Conservation (phyloP, 2,797 vertebrate species). For the Myotis pilosus region DNA sequence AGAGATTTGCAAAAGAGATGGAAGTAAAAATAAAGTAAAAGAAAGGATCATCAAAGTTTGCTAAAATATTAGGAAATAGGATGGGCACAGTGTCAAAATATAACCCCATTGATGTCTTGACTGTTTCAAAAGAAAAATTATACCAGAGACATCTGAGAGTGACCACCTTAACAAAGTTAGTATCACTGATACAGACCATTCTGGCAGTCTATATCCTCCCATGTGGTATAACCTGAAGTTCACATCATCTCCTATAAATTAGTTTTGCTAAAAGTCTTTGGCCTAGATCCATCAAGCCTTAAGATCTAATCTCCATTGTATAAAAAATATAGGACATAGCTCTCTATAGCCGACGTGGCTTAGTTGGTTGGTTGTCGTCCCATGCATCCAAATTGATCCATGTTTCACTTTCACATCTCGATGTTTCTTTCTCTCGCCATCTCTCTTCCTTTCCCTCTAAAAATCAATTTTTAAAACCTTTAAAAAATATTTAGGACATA, state of each 20-base stretch:
- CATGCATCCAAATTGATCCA: neutral
- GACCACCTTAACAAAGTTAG: neutral
- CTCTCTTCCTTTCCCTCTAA: neutral
- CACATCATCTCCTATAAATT: neutral
- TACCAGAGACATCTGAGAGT: neutral
- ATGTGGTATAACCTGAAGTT: neutral
- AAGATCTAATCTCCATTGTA: neutral
- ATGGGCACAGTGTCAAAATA: neutral
- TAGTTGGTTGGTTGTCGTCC: neutral
- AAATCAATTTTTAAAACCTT: neutral
- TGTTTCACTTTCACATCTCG: neutral
- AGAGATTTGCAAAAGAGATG: neutral
- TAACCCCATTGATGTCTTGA: neutral
- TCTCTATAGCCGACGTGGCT: neutral
- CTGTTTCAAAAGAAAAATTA: neutral
- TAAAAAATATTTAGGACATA: neutral
- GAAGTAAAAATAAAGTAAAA: neutral
- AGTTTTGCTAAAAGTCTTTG: neutral
- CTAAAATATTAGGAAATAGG: neutral
- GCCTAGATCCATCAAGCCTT: neutral
- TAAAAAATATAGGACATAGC: neutral
- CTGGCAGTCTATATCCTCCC: accelerated
- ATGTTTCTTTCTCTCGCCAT: neutral
- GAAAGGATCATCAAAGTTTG: neutral
- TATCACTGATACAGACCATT: neutral